phyloP scores from a whole-genome alignment of 2,113 vertebrate species.

The Chloebia gouldiae region DNA sequence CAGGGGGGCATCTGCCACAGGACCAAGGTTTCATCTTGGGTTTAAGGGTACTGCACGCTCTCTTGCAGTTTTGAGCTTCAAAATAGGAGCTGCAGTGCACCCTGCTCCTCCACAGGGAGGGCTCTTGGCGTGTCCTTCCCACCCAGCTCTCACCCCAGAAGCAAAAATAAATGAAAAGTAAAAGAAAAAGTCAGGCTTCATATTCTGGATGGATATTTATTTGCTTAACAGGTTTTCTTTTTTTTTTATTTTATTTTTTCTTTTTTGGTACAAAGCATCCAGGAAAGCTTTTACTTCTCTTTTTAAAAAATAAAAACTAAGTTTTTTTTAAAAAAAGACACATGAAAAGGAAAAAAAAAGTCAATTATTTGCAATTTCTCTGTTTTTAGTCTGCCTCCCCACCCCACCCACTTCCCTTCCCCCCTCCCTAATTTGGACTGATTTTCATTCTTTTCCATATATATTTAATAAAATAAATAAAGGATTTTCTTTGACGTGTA shows the following conservation, averaged over 20 bases:
- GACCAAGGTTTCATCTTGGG: neutral
- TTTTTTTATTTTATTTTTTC: neutral
- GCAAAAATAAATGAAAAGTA: slow-evolving; percentile 29
- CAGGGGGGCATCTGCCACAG: rapidly evolving
- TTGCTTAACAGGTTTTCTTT: slow-evolving; percentile 48
- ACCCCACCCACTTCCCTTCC: slow-evolving; percentile 68
- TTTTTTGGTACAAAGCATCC: slow-evolving; percentile 93
- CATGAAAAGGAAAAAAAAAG: slow-evolving; percentile 51
- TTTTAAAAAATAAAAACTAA: slow-evolving; percentile 85
- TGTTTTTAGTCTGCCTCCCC: slow-evolving; percentile 77
- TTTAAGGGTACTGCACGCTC: neutral
- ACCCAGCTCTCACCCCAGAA: neutral
- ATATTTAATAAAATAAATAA: slow-evolving; percentile 95
- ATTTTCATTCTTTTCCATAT: slow-evolving; percentile 78
- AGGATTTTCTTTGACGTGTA: slow-evolving; percentile 80
- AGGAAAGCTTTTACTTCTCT: slow-evolving; percentile 82
- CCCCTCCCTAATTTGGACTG: slow-evolving; percentile 79
- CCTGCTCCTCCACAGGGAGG: neutral
- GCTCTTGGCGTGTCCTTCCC: neutral
- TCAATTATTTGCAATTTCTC: slow-evolving; percentile 23
- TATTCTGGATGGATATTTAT: slow-evolving; percentile 67
- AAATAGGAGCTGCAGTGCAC: neutral
- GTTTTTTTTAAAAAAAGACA: slow-evolving; percentile 85
- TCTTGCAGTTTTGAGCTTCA: neutral
- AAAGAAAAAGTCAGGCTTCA: slow-evolving; percentile 43